These are phyloP conservation scores for Hippocampus barbouri DNA, from an alignment of 2,113 vertebrate species.

Conservation along the genomic window DNA sequence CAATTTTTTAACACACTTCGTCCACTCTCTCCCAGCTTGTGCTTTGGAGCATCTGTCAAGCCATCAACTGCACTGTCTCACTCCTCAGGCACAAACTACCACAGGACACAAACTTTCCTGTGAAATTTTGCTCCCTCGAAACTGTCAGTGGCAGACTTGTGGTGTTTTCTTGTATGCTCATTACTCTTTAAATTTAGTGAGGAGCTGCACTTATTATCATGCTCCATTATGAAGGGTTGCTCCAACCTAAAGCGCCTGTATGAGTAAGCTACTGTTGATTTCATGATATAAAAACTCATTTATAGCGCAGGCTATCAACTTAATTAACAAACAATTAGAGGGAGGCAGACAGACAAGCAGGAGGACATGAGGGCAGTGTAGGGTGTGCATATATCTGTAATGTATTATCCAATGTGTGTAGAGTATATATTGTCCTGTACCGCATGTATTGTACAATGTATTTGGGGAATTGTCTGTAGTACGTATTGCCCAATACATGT, in stretches of 20 bases:
- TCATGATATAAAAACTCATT: too few relatives aligned
- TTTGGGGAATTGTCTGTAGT: too few relatives aligned
- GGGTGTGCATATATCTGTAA: too few relatives aligned
- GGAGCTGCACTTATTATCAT: conserved; percentile 5
- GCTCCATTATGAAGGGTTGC: neutral
- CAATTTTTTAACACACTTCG: conserved; percentile 13
- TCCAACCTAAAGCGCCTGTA: conserved; percentile 18
- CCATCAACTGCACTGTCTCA: conserved; percentile 34
- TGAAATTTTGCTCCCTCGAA: conserved; percentile 16
- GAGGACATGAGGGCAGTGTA: too few relatives aligned
- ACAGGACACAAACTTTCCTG: neutral
- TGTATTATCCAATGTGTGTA: too few relatives aligned
- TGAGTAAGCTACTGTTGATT: conserved; percentile 9
- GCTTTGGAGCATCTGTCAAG: conserved; percentile 46
- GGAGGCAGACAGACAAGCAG: too few relatives aligned
- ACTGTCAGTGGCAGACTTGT: conserved; percentile 36
- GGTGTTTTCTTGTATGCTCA: conserved; percentile 18
- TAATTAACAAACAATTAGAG: too few relatives aligned
- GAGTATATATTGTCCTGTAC: too few relatives aligned
- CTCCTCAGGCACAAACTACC: conserved; percentile 29
- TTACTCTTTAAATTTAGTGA: neutral
- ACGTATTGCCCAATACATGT: too few relatives aligned
- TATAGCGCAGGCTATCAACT: too few relatives aligned
- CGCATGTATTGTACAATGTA: too few relatives aligned
- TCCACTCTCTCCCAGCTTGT: conserved; percentile 38